A percentile compares a stretch with the other conserved stretches of the same genome.
These are phyloP conservation scores for Subacronicta megacephala DNA, from an alignment of 2,888 invertebrate species.

Conservation along the genomic window DNA sequence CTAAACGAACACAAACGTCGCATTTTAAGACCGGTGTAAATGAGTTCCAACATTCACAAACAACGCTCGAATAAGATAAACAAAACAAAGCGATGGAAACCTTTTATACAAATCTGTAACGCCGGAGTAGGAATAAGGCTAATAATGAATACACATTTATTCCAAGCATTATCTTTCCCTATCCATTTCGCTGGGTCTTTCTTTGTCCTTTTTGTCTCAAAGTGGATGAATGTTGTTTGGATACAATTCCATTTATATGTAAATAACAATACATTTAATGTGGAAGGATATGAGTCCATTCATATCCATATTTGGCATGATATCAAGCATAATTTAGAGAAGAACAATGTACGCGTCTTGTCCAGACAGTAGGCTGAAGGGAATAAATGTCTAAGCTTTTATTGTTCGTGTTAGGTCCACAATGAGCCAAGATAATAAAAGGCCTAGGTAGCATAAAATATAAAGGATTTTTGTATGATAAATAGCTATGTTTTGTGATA, in stretches of 20 bases:
- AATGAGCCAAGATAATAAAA: not conserved
- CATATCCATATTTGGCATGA: constrained; percentile 54
- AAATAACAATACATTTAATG: constrained; percentile 54
- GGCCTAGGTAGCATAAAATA: no score
- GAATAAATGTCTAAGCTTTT: constrained; percentile 11
- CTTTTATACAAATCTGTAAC: constrained; percentile 13
- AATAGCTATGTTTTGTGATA: not conserved
- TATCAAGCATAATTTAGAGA: constrained; percentile 37
- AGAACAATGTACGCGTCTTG: constrained; percentile 25
- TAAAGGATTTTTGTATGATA: not conserved
- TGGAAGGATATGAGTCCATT: constrained; percentile 44
- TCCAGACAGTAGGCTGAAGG: constrained; percentile 21
- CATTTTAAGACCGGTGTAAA: no score
- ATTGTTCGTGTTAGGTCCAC: constrained; percentile 17
- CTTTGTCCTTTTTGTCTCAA: constrained; percentile 35
- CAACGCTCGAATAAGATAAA: not conserved
- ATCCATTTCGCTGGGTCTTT: constrained; percentile 29
- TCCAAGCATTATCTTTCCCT: constrained; percentile 26
- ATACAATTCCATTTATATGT: constrained; percentile 51
- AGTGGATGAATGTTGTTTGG: constrained; percentile 27
- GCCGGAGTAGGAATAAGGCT: constrained; percentile 17
- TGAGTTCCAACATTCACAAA: not conserved
- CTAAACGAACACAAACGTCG: no score
- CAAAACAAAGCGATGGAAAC: constrained; percentile 1
- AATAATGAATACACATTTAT: constrained; percentile 35